A percentile compares a stretch with the other conserved stretches of the same genome.
Conservation (phyloP, 1,140 invertebrate genomes). For the Varroa destructor region DNA sequence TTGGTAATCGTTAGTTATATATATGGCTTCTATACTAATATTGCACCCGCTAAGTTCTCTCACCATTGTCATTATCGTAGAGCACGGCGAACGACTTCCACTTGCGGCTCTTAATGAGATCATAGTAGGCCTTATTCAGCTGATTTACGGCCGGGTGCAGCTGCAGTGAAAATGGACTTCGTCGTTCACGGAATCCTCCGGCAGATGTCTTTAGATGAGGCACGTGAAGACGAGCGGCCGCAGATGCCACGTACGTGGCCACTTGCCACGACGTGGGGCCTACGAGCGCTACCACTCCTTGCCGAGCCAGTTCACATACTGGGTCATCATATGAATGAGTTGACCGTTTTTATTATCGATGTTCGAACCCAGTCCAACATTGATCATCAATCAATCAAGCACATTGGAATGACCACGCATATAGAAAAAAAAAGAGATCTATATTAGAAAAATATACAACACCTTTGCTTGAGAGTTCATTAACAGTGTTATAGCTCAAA, state of each 20-base stretch:
- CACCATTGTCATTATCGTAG: conserved; percentile 26
- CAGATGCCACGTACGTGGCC: conserved; percentile 13
- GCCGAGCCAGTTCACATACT: conserved; percentile 19
- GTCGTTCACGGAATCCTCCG: conserved; percentile 21
- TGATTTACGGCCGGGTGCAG: conserved; percentile 13
- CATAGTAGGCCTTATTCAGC: conserved; percentile 14
- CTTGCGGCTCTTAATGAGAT: conserved; percentile 27
- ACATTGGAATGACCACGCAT: no score
- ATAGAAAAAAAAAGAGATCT: no score
- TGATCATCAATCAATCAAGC: no score
- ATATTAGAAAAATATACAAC: no score
- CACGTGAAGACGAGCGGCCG: background rate
- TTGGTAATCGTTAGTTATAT: no score
- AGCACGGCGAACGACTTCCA: conserved; percentile 27
- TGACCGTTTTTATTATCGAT: no score
- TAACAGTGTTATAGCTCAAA: no score
- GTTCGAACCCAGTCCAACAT: no score
- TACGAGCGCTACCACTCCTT: conserved; percentile 8
- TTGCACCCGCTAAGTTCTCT: background rate
- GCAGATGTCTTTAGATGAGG: conserved; percentile 15
- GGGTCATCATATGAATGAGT: no score
- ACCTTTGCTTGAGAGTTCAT: no score
- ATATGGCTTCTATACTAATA: no score
- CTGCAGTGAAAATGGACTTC: conserved; percentile 9
- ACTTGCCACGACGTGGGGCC: conserved; percentile 27